phyloP scores from a whole-genome alignment of 2,888 invertebrate species.

The Drosophila heteroneura region DNA sequence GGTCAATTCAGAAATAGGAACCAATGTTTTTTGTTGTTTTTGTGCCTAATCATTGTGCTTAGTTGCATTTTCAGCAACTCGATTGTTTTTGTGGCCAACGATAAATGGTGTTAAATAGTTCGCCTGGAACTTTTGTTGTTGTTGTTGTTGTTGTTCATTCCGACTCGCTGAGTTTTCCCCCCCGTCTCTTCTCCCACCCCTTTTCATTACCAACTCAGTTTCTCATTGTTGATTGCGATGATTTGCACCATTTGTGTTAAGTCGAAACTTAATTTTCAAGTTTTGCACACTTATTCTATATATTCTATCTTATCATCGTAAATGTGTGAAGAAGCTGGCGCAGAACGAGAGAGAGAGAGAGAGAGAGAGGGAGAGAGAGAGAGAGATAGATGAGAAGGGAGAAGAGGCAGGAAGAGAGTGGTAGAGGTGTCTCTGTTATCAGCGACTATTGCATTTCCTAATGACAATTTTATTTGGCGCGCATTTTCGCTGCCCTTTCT shows the following conservation, averaged over 20 bases:
- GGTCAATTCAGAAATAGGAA: slow-evolving; percentile 1
- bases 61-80: slow-evolving; percentile 5
- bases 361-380: background rate
- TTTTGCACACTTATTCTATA: slow-evolving; percentile 10
- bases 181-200: background rate
- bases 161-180: slow-evolving; percentile 1
- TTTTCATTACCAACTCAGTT: background rate
- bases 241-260: slow-evolving; percentile 40
- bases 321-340: slow-evolving; percentile 7
- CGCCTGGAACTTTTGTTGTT: slow-evolving; percentile 16
- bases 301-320: slow-evolving; percentile 45
- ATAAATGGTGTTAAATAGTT: slow-evolving; percentile 78
- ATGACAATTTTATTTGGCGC: slow-evolving; percentile 77
- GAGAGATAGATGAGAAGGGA: background rate
- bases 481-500: slow-evolving; percentile 47
- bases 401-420: background rate
- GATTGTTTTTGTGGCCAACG: slow-evolving; percentile 44
- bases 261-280: slow-evolving; percentile 48
- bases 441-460: slow-evolving; percentile 43
- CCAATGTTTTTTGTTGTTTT: background rate
- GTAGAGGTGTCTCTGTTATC: slow-evolving; percentile 49
- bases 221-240: slow-evolving; percentile 16
- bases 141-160: slow-evolving; percentile 11
- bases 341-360: background rate
- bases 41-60: slow-evolving; percentile 33